Conservation (phyloP, 2,888 invertebrate genomes). For the Pinctada fucata region DNA sequence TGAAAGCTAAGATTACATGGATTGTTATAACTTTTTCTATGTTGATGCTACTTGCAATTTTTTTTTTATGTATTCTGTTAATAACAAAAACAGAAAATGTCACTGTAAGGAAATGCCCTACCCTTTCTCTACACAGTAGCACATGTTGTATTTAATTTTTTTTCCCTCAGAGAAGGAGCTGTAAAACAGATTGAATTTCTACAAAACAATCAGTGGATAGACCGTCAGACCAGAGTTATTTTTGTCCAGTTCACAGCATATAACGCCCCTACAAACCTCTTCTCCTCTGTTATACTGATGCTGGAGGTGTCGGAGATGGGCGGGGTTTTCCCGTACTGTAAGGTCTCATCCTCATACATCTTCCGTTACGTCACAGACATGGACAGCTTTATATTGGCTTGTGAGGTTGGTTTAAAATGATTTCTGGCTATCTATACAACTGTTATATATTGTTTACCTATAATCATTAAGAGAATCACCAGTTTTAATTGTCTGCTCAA, state of each 20-base stretch:
- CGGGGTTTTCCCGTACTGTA: conserved; percentile 51
- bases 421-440: too few relatives aligned
- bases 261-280: conserved; percentile 70
- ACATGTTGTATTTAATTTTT: too few relatives aligned
- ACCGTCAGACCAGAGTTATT: conserved; percentile 65
- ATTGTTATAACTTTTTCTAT: too few relatives aligned
- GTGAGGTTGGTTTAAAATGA: conserved; percentile 63
- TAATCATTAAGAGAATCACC: background rate
- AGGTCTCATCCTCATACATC: conserved; percentile 66
- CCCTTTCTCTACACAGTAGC: too few relatives aligned
- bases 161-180: conserved; percentile 50
- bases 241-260: conserved; percentile 72
- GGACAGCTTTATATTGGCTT: conserved; percentile 72
- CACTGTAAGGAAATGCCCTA: too few relatives aligned
- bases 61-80: too few relatives aligned
- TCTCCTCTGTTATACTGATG: conserved; percentile 69
- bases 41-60: too few relatives aligned
- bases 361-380: conserved; percentile 68
- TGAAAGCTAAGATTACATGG: too few relatives aligned
- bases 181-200: conserved; percentile 53
- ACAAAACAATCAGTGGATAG: conserved; percentile 62
- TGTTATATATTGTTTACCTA: background rate
- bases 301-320: conserved; percentile 69
- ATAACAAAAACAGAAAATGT: too few relatives aligned
- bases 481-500: background rate